Percentiles rank a stretch among this genome's conserved stretches.
Evolutionary conservation across 2,888 invertebrate species (phyloP).

Genomic region (Hypena proboscidalis): DNA sequence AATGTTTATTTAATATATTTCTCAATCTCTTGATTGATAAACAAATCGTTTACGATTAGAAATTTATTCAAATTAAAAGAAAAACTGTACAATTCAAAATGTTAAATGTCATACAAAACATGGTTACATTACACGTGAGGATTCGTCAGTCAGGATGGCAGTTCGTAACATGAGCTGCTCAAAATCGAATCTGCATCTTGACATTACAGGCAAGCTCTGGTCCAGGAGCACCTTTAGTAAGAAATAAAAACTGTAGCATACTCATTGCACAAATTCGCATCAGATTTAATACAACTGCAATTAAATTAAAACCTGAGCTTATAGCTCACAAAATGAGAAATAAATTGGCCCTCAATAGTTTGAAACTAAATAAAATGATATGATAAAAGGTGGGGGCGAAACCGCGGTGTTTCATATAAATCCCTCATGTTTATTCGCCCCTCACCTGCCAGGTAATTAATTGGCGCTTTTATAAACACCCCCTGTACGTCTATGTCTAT

Average conservation of each 20-base stretch:
- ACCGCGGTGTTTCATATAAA: conserved; percentile 29
- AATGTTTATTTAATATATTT: too few relatives aligned
- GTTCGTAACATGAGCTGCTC: too few relatives aligned
- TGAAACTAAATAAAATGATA: conserved; percentile 12
- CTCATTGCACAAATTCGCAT: neutral
- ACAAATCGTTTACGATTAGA: too few relatives aligned
- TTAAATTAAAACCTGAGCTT: neutral
- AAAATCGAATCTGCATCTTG: too few relatives aligned
- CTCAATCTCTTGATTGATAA: too few relatives aligned
- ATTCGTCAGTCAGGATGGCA: too few relatives aligned
- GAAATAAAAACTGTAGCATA: neutral
- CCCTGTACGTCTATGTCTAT: conserved; percentile 28
- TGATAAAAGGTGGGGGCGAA: conserved; percentile 13
- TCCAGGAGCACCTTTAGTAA: too few relatives aligned
- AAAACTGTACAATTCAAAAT: too few relatives aligned
- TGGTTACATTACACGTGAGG: too few relatives aligned
- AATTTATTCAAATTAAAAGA: too few relatives aligned
- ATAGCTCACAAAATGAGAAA: conserved; percentile 3
- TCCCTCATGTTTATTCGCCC: conserved; percentile 32
- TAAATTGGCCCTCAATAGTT: conserved; percentile 5
- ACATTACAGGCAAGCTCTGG: too few relatives aligned
- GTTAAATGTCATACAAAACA: too few relatives aligned
- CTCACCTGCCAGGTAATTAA: conserved; percentile 60
- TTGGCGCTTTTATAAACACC: conserved; percentile 56
- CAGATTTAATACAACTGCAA: neutral